Evolutionary conservation across 1,140 invertebrate species (phyloP), one percentile per base, ranked within the genome.

Genomic region (Aphidius gifuensis): DNA sequence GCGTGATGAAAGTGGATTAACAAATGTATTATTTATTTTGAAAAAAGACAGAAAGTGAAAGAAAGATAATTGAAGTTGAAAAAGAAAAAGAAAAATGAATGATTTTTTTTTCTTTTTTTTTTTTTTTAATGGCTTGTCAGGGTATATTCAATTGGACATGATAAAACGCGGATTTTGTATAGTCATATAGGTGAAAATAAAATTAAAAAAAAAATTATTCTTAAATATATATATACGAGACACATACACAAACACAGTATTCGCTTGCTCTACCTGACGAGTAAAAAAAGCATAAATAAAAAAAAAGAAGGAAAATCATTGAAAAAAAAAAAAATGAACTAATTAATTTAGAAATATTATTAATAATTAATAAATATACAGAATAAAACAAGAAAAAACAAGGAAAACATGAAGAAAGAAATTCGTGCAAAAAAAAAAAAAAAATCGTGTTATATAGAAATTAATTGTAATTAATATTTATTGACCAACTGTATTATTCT

Each of bases 401-500:
- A 16, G 1, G n/a, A 49, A 49, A 49, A 21, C 1, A 49, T 21
- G 8, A 48, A 48, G 16, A 48, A 53, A 32, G 43, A 9, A 50
- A 8, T 23, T 38, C 32, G 16, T 42, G 16, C 32, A 51, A 39
- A 51, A 40, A 48, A 40, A 45, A 53, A 23, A 44, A 55, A 61
- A 45, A 44, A 45, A 44, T 55, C 45, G 48, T 59, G 9, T 38
- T 38, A 32, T 39, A 49, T 40, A 40, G 43, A 58, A 64, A 59
- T 66, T 69, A 71, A 68, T 73, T 62, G 58, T 67, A 69, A 46
- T 64, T 67, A 70, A 72, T 77, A 76, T 76, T 80, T 80, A 78
- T 80, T 79, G 70, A 77, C 69, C 77, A 75, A 75, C 70, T 73
- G 64, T 78, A 77, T 64, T 72, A 76, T 72, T 67, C 67, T 75